A percentile compares a stretch with the other conserved stretches of the same genome.
Conservation (phyloP, 30 jellyfish, hydroid and myxozoan genomes). For the Hydractinia echinata region DNA sequence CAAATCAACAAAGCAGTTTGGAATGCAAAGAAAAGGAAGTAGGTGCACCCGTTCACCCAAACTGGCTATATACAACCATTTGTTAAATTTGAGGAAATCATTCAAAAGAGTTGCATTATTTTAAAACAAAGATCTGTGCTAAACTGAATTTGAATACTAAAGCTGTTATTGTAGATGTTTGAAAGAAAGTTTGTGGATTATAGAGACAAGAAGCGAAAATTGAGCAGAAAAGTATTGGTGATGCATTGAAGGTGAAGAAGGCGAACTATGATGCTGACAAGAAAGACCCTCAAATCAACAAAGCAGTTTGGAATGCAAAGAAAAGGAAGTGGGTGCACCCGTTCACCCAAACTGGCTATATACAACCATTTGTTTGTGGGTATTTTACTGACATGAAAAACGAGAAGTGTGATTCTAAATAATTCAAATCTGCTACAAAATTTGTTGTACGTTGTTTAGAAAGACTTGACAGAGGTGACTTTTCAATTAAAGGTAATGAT, state of each 20-base stretch:
- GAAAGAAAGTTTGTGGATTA: no score
- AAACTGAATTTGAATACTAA: no score
- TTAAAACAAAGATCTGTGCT: no score
- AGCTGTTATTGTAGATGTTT: no score
- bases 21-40: slow-evolving; percentile 22
- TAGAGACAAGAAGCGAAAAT: not conserved
- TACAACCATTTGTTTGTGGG: slow-evolving; percentile 6
- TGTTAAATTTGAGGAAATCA: no score
- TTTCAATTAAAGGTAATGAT: no score
- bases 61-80: not conserved
- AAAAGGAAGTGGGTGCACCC: slow-evolving; percentile 15
- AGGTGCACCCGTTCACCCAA: not conserved
- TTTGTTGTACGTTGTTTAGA: no score
- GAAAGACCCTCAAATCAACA: slow-evolving; percentile 13
- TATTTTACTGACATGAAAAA: no score
- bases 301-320: slow-evolving; percentile 23
- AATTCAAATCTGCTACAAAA: no score
- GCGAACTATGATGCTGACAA: slow-evolving; percentile 1
- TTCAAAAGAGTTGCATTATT: no score
- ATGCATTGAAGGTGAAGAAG: slow-evolving; percentile 1
- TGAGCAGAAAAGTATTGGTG: slow-evolving; percentile 3
- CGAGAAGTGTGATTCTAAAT: no score
- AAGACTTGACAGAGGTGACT: no score
- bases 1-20: slow-evolving; percentile 21
- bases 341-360: not conserved